Percentiles rank a stretch among this genome's conserved stretches.
These are phyloP conservation scores for Stenoptilia bipunctidactyla DNA, from an alignment of 2,888 invertebrate genomes.

Conservation along the genomic window DNA sequence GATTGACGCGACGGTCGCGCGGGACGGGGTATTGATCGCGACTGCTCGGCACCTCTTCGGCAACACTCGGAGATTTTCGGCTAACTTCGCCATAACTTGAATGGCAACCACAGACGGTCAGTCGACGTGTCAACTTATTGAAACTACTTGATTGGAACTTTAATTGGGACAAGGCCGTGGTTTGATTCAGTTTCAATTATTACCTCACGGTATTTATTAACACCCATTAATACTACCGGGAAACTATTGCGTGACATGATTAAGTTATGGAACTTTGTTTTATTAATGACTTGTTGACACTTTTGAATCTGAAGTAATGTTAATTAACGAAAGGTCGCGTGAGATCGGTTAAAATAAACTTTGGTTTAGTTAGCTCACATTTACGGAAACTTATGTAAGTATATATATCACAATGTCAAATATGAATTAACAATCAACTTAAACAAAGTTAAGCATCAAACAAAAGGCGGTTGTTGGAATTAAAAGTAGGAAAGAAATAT, in stretches of 20 bases:
- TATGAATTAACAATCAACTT: too few relatives aligned
- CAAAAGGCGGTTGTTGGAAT: too few relatives aligned
- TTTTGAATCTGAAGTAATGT: too few relatives aligned
- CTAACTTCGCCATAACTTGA: conserved; percentile 51
- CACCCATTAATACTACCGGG: not conserved
- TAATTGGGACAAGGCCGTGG: conserved; percentile 59
- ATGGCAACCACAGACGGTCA: conserved; percentile 43
- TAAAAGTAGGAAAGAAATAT: too few relatives aligned
- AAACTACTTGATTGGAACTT: conserved; percentile 55
- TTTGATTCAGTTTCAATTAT: conserved; percentile 26
- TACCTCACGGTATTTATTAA: conserved; percentile 3
- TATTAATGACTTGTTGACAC: too few relatives aligned
- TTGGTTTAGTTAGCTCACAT: too few relatives aligned
- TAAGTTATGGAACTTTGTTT: too few relatives aligned
- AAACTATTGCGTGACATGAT: too few relatives aligned
- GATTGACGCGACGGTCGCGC: conserved; percentile 53
- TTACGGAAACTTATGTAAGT: too few relatives aligned
- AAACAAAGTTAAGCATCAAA: too few relatives aligned
- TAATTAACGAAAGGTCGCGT: not conserved
- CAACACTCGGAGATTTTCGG: conserved; percentile 42
- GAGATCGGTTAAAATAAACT: not conserved
- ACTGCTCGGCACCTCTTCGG: conserved; percentile 50
- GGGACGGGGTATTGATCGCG: conserved; percentile 61
- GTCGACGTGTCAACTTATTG: conserved; percentile 52
- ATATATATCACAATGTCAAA: too few relatives aligned